These are phyloP conservation scores for Spondyliosoma cantharus DNA, from an alignment of 2,797 vertebrate genomes.

Conservation along the genomic window DNA sequence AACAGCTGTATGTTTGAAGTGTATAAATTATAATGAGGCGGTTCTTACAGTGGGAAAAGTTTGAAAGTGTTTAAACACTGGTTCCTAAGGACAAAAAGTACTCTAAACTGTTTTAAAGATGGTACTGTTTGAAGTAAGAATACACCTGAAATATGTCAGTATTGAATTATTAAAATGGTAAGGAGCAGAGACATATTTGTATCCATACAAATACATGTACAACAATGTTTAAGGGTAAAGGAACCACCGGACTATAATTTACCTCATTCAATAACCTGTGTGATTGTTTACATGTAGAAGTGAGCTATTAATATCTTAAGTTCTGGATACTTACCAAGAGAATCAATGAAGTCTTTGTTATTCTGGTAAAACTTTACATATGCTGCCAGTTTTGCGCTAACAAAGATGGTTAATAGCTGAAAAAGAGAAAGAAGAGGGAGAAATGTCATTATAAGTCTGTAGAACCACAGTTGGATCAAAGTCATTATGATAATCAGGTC, in stretches of 20 bases:
- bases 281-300: neutral
- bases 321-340: conserved; percentile 90
- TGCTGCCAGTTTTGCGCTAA: conserved; percentile 93
- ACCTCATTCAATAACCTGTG: neutral
- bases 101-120: too few species aligned
- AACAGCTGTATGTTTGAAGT: neutral
- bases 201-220: neutral
- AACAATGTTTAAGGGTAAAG: neutral
- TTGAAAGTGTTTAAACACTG: neutral
- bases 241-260: neutral
- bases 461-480: neutral
- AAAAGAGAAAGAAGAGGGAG: conserved; percentile 45
- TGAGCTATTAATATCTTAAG: neutral
- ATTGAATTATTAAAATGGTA: neutral
- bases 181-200: neutral
- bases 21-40: neutral
- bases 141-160: neutral
- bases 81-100: neutral
- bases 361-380: conserved; percentile 99
- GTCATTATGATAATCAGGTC: neutral
- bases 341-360: conserved; percentile 99
- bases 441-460: conserved; percentile 2
- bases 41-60: neutral
- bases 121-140: neutral
- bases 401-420: conserved; percentile 98